Conservation (phyloP, 2,888 invertebrate species). For the Trimorus sp. region DNA sequence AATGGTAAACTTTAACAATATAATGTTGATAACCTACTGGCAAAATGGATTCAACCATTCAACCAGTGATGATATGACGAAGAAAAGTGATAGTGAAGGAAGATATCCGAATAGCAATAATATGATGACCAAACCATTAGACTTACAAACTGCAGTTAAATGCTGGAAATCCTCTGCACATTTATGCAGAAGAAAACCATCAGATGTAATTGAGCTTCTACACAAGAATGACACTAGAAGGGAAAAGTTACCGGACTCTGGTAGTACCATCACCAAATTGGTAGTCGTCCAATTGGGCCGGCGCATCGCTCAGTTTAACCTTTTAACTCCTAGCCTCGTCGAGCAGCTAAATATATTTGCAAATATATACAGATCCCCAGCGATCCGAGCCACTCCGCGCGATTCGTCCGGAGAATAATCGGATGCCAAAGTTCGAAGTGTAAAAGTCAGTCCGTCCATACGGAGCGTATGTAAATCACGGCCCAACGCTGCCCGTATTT, state of each 20-base stretch:
- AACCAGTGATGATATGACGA: too few species aligned
- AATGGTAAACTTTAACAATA: too few species aligned
- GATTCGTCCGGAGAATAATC: conserved; percentile 74
- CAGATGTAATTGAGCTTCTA: neutral
- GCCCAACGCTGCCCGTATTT: conserved; percentile 52
- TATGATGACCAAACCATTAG: too few species aligned
- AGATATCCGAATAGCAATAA: too few species aligned
- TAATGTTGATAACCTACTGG: too few species aligned
- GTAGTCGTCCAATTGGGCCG: conserved; percentile 74
- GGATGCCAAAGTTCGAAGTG: conserved; percentile 71
- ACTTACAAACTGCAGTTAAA: too few species aligned
- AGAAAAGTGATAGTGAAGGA: too few species aligned
- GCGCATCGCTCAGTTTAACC: conserved; percentile 75
- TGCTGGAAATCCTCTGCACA: too few species aligned
- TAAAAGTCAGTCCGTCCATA: conserved; percentile 65
- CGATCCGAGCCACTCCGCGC: conserved; percentile 68
- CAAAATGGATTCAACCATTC: too few species aligned
- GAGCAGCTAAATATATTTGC: conserved; percentile 79
- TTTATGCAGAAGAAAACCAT: neutral
- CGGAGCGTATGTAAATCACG: conserved; percentile 76
- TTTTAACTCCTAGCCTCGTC: conserved; percentile 76
- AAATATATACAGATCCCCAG: conserved; percentile 76
- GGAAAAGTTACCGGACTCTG: too few species aligned
- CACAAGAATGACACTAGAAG: conserved; percentile 20
- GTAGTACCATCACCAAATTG: conserved; percentile 75